These are phyloP conservation scores for Prorops nasuta DNA, from an alignment of 1,140 invertebrate genomes.

Conservation along the genomic window DNA sequence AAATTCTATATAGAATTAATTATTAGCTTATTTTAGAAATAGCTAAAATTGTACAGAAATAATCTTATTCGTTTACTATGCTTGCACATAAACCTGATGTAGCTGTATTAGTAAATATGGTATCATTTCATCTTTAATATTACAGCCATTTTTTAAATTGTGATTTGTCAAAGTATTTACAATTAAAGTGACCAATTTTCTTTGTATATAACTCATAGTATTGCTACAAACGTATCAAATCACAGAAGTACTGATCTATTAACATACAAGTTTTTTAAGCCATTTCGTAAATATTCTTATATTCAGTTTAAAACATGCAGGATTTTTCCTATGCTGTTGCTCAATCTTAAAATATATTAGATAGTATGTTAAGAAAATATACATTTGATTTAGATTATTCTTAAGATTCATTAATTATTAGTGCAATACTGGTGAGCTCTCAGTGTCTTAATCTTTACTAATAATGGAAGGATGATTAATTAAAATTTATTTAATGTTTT, in stretches of 20 bases:
- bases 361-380: conserved; percentile 11
- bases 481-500: background rate
- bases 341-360: conserved; percentile 28
- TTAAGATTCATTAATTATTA: conserved; percentile 7
- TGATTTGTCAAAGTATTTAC: background rate
- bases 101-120: background rate
- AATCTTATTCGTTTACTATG: background rate
- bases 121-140: too few relatives aligned
- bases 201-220: background rate
- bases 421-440: conserved; percentile 8
- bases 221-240: background rate
- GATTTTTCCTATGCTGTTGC: conserved; percentile 15
- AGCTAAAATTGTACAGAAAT: conserved; percentile 1
- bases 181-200: background rate
- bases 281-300: background rate
- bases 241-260: background rate
- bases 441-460: background rate
- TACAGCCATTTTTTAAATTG: too few relatives aligned
- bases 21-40: conserved; percentile 11
- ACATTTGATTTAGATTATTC: conserved; percentile 13
- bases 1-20: conserved; percentile 9
- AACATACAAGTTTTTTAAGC: background rate
- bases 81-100: background rate
- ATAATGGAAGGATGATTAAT: background rate
- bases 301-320: background rate